Conservation (phyloP, 2,113 vertebrate genomes). For the Astur gentilis region DNA sequence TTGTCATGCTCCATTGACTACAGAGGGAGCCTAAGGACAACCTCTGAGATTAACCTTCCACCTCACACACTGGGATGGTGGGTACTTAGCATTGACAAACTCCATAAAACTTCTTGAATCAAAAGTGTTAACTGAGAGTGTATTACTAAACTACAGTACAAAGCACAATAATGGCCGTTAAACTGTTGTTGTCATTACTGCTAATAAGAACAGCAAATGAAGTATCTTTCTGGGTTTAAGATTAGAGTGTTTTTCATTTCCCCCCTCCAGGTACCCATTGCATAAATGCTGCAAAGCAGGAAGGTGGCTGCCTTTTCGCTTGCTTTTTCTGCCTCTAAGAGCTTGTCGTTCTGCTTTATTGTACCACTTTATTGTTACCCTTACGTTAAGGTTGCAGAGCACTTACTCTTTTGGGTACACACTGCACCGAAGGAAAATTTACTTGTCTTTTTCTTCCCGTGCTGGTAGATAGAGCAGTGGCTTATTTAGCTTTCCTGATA, state of each 20-base stretch:
- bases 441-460: background rate
- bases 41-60: constrained; percentile 7
- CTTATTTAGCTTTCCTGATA: constrained; percentile 51
- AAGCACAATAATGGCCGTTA: background rate
- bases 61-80: background rate
- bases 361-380: background rate
- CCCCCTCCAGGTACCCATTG: background rate
- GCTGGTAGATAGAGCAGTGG: background rate
- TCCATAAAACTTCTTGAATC: background rate
- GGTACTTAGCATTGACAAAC: background rate
- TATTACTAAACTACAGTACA: background rate
- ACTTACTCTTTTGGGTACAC: background rate
- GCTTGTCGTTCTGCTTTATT: background rate
- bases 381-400: background rate
- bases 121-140: background rate
- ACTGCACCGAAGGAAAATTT: background rate
- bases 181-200: background rate
- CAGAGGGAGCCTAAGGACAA: background rate
- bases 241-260: background rate
- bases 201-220: background rate
- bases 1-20: background rate
- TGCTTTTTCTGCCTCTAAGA: background rate
- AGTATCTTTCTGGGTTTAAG: background rate
- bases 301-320: background rate
- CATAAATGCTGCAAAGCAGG: background rate